These are phyloP conservation scores for Candoia aspera DNA, from an alignment of 2,113 vertebrate genomes.

Conservation along the genomic window DNA sequence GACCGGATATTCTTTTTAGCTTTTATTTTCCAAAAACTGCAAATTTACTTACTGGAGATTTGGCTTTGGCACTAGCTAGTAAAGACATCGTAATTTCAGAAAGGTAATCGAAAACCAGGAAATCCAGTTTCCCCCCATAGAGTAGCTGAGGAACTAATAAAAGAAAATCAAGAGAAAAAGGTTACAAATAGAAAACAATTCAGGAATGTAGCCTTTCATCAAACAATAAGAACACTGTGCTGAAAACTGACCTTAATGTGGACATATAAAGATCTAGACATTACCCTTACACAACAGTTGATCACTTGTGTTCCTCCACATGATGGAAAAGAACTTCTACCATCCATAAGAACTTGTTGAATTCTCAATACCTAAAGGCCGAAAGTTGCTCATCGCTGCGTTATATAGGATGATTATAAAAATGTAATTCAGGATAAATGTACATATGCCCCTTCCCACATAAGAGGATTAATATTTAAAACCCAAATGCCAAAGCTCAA, in stretches of 20 bases:
- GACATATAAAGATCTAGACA: not conserved
- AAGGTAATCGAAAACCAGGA: conserved; percentile 88
- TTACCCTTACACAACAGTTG: not conserved
- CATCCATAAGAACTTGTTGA: not conserved
- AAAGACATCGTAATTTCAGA: conserved; percentile 91
- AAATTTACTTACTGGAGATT: conserved; percentile 76
- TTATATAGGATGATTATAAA: not conserved
- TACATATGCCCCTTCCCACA: not conserved
- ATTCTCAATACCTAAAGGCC: not conserved
- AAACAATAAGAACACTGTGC: not conserved
- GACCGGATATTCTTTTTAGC: not conserved
- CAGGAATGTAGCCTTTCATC: not conserved
- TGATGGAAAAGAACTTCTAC: not conserved
- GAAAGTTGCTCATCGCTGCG: not conserved
- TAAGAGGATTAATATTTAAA: not conserved
- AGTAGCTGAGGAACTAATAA: conserved; percentile 82
- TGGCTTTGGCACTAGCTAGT: conserved; percentile 79
- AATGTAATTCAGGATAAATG: not conserved
- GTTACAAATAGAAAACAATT: not conserved
- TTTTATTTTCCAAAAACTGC: not conserved
- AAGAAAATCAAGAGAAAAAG: conserved; percentile 27
- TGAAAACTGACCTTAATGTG: not conserved
- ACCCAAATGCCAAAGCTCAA: not conserved
- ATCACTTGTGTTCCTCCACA: not conserved
- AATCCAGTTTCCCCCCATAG: conserved; percentile 81